Base-by-base conservation (phyloP, 1,140 invertebrate genomes). In the Elymnias hypermnestra region DNA sequence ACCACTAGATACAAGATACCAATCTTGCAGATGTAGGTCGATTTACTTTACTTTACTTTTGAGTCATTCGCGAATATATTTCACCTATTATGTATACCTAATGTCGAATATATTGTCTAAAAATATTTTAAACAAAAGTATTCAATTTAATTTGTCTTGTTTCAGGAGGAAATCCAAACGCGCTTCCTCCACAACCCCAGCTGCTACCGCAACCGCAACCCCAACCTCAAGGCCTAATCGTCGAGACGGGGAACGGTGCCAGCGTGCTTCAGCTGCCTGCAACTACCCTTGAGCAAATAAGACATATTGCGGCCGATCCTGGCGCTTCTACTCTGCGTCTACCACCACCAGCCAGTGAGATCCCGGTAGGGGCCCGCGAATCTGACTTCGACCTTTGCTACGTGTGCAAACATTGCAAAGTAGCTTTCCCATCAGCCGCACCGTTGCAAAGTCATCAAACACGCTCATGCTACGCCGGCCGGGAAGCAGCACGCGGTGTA, bases 371-470 rank as follows among this genome's bases (percentile, higher is more conserved):
- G 54, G 49, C 86, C 53, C 57, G 87, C 53, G 90, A 94, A 53
- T 76, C 91, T 1, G 93, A 94, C 62, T 89, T 91, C 26, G 94
- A 95, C 67, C 88, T 94, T 10, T 94, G 94, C 57, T 92, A 93
- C 86, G 93, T 95, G 38, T 96, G 94, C 87, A 94, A 94, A 69
- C 92, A 94, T 66, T 96, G 94, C 77, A 92, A 94, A 41, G 89
- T 94, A 33, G 94, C 94, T 1, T 95, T 93, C 83, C 90, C 92
- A 1, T 89, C 90, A 26, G 92, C 93, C 38, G 89, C 90, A n/a
- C 89, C 91, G 2, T 87, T 95, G 33, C 83, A 93, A 25, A 87
- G 85, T 6, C 94, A 95, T 69, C 94, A 95, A 68, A 86, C 91
- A 1, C 89, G 88, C 35, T 68, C 73, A 0, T 92, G 91, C 66